phyloP scores from a whole-genome alignment of 2,797 vertebrate species.

The Sebastes itinus region DNA sequence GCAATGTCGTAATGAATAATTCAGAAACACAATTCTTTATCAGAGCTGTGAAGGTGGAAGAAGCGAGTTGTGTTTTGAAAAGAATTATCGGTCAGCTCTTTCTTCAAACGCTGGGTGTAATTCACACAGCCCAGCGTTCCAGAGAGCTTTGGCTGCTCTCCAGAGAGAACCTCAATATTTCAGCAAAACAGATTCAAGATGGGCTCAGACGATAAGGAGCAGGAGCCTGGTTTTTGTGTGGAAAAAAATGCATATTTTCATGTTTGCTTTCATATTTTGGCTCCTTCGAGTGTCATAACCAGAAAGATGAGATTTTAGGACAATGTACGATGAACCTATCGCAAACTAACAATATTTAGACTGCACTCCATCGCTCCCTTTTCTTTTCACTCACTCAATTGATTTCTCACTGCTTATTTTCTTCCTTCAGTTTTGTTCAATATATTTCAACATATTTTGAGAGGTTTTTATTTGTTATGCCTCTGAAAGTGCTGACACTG shows the following conservation, averaged over 20 bases:
- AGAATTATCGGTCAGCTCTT: conserved; percentile 44
- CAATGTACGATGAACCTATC: not conserved
- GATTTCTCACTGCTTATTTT: not conserved
- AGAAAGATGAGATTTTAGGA: not conserved
- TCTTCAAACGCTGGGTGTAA: conserved; percentile 9
- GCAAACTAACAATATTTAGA: not conserved
- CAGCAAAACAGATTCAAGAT: conserved; percentile 12
- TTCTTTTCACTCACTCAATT: not conserved
- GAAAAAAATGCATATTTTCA: not conserved
- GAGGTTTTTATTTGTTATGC: not conserved
- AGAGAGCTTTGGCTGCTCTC: conserved; percentile 21
- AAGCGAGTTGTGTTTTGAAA: conserved; percentile 50
- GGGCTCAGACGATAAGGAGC: not conserved
- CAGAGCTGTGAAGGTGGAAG: conserved; percentile 44
- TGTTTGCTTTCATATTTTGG: not conserved
- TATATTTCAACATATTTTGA: not conserved
- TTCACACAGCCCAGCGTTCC: conserved; percentile 7
- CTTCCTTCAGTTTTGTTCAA: not conserved
- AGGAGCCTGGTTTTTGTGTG: not conserved
- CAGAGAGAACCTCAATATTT: conserved; percentile 34
- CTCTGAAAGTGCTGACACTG: conserved; percentile 14
- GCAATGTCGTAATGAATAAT: conserved; percentile 63
- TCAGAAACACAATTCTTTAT: conserved; percentile 50
- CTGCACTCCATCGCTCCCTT: not conserved
- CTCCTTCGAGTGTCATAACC: not conserved